Base-by-base conservation (phyloP, 2,888 invertebrate species). In the Lasioglossum villosulum region DNA sequence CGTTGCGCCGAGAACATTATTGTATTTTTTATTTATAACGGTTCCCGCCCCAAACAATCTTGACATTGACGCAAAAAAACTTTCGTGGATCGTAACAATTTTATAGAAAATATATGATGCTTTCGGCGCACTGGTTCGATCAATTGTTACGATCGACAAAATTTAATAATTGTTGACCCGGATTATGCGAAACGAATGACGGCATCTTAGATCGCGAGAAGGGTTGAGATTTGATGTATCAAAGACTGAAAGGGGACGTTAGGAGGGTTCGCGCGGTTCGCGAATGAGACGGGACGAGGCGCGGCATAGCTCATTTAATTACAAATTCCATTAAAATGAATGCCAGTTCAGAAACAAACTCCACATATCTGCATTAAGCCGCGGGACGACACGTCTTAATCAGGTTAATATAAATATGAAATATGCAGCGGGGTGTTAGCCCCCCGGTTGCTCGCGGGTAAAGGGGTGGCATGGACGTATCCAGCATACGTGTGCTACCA, bases 341-440 rank as follows among this genome's bases (percentile, higher is more conserved):
- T 95, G 93, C 93, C 93, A 94, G 95, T 95, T 95, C 90, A 94
- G 94, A 94, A 95, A 95, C 95, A 95, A 95, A 95, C 92, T 94
- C 94, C 94, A 95, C 95, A 95, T 94, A 95, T 95, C 95, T 93
- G 91, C 92, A 94, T 95, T 95, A 95, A 94, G 93, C 92, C 90
- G 91, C 90, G 92, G 88, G 94, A 93, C 93, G 93, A 95, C 94
- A 94, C 92, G 94, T 95, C 94, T 94, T 95, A 95, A 95, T 95
- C 93, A 95, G 95, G 94, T 95, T 95, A 95, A 95, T 95, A 95
- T 95, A 95, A 95, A 95, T 95, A 94, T 95, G 95, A 95, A 95
- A 95, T 95, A 95, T 95, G 95, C 94, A 95, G 93, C 91, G 92
- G 93, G 91, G 52, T 90, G 93, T 93, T 93, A 88, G 91, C 89